Evolutionary conservation across 2,888 invertebrate genomes (phyloP), one percentile per base, ranked within the genome.

Genomic region (Cecidostiba fungosa): DNA sequence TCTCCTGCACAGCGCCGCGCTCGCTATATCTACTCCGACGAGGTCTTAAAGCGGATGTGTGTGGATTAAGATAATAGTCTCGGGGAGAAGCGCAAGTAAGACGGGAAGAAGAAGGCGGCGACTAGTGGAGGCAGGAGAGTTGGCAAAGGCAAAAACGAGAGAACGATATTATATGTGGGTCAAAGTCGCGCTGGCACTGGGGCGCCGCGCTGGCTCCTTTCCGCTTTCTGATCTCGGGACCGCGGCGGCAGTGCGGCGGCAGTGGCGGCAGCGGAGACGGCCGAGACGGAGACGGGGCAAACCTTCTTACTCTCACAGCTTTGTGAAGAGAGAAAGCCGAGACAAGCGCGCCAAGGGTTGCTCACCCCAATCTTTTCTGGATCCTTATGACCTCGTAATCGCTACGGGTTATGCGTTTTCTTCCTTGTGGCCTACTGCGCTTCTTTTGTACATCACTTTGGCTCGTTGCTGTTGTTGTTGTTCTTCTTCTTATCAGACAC

Each of bases 41-140:
- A 72, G 77, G 72, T 91, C 92, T 92, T 92, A 92, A 92, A 92
- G 92, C 91, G 91, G 92, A 92, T 92, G 92, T 92, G 92, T 91
- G 91, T 69, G 92, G 92, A 92, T 92, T 92, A 92, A 92, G 92
- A 92, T 92, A 91, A 92, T 92, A 92, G 92, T 91, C 92, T 91
- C 89, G 89, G 86, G 86, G 90, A 90, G 91, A 54, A 81, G 66
- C 19, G 59, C 59, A 3, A 29, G 76, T 23, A 39, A 70, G 32
- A 6, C 23, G 39, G 43, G 39, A 47, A 73, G 74, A 26, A 29
- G 50, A 12, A 6, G 43, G 26, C 23, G 19, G 78, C n/a, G 47
- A 78, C 32, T 19, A 26, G 66, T 90, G 88, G 86, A 87, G 87
- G 88, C 90, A 91, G 91, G 90, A 89, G 90, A 89, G 89, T 87